These are phyloP conservation scores for Caenorhabditis zanzibari DNA, from an alignment of 2,888 invertebrate genomes.

Conservation along the genomic window DNA sequence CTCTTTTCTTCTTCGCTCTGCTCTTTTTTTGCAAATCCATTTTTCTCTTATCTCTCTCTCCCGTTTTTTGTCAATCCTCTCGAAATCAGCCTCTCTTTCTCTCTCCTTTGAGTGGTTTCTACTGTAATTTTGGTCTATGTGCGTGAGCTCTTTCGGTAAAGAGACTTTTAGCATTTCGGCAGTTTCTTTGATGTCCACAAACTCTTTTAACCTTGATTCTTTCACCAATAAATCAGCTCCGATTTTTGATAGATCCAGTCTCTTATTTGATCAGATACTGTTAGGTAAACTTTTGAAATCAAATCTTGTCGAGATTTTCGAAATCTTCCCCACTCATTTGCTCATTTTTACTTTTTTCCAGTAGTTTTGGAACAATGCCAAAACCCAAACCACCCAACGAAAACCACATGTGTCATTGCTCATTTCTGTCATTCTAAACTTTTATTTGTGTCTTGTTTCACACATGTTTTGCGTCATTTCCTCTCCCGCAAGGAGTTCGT, in stretches of 20 bases:
- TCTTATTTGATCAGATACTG: conserved; percentile 26
- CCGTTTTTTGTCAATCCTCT: conserved; percentile 28
- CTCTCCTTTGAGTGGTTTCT: conserved; percentile 38
- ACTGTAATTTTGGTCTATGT: conserved; percentile 27
- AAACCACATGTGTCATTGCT: conserved; percentile 32
- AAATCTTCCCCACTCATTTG: not conserved
- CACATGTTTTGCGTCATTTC: conserved; percentile 60
- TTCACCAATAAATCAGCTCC: not conserved
- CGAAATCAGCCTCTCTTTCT: conserved; percentile 17
- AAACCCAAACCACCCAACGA: too few species aligned
- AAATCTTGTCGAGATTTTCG: conserved; percentile 1
- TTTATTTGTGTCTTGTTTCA: conserved; percentile 49
- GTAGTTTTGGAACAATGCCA: conserved; percentile 14
- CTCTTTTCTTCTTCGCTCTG: not conserved
- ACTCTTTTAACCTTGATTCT: conserved; percentile 5
- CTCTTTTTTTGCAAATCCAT: conserved; percentile 8
- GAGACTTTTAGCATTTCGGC: conserved; percentile 27
- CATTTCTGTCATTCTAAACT: conserved; percentile 51
- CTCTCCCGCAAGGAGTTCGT: not conserved
- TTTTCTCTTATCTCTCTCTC: conserved; percentile 29
- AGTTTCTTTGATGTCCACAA: conserved; percentile 27
- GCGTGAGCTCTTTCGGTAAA: conserved; percentile 1
- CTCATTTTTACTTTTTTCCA: too few species aligned
- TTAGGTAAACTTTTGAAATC: conserved; percentile 25
- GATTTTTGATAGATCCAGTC: conserved; percentile 39